phyloP scores from a whole-genome alignment of 2,888 invertebrate species.

The Theodoxus fluviatilis region DNA sequence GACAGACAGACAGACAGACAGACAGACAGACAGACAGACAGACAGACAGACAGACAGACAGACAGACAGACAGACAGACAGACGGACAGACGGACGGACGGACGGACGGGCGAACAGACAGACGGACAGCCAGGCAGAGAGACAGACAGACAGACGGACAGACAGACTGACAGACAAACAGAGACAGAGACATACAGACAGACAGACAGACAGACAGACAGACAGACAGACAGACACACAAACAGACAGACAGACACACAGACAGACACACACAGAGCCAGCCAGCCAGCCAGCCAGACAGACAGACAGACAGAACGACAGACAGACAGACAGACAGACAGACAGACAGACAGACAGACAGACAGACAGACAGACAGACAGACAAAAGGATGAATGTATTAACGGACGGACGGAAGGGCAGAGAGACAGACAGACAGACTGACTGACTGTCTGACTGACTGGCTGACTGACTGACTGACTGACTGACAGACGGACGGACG shows the following conservation, averaged over 20 bases:
- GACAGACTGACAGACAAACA: background rate
- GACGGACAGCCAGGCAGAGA: background rate
- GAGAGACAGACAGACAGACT: background rate
- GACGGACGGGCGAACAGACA: background rate
- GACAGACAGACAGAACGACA: background rate
- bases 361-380: background rate
- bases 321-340: conserved; percentile 5
- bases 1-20: background rate
- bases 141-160: background rate
- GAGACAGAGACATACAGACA: background rate
- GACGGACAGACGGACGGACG: background rate
- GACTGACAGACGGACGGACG: background rate
- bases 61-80: background rate
- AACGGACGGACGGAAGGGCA: background rate
- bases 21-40: background rate
- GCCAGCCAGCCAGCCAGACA: background rate
- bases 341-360: background rate
- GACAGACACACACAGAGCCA: background rate
- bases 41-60: background rate
- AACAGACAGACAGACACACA: background rate
- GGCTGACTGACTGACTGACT: conserved; percentile 12
- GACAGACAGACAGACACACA: conserved; percentile 18
- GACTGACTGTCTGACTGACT: background rate
- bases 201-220: conserved; percentile 16
- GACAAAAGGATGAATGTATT: background rate